Evolutionary conservation across 2,113 vertebrate species (phyloP).

Genomic region (Oreotrochilus melanogaster): DNA sequence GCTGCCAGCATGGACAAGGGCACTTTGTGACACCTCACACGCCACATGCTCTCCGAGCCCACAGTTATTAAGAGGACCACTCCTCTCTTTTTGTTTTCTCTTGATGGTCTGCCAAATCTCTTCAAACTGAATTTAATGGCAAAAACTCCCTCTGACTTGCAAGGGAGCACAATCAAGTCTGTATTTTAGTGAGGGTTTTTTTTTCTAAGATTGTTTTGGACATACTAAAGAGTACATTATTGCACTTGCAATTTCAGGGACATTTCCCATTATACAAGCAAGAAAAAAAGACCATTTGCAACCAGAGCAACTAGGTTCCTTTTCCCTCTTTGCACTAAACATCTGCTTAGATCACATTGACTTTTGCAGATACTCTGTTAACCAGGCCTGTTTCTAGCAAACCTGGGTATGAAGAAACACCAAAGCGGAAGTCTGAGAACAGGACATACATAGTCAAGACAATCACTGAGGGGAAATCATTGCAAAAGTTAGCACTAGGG

Average conservation of each 20-base stretch:
- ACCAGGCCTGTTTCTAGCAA: neutral
- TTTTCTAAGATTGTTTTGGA: neutral
- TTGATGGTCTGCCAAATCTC: neutral
- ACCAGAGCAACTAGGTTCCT: neutral
- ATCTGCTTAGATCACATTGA: neutral
- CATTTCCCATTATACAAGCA: neutral
- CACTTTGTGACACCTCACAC: neutral
- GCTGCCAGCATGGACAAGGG: neutral
- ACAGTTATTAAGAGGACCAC: neutral
- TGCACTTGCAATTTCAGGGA: neutral
- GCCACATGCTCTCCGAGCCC: neutral
- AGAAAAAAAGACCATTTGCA: neutral
- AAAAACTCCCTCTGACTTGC: neutral
- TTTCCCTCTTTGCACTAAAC: neutral
- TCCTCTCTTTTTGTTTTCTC: neutral
- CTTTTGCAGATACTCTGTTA: neutral
- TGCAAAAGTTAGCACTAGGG: neutral
- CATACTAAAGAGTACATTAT: neutral
- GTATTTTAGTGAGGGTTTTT: rapidly evolving
- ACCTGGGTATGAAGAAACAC: neutral
- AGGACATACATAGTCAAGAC: rapidly evolving
- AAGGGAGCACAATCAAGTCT: neutral
- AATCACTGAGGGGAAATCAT: no score
- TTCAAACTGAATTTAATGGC: neutral
- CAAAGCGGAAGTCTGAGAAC: neutral